Evolutionary conservation across 2,888 invertebrate species (phyloP).

Genomic region (Brenthis ino): DNA sequence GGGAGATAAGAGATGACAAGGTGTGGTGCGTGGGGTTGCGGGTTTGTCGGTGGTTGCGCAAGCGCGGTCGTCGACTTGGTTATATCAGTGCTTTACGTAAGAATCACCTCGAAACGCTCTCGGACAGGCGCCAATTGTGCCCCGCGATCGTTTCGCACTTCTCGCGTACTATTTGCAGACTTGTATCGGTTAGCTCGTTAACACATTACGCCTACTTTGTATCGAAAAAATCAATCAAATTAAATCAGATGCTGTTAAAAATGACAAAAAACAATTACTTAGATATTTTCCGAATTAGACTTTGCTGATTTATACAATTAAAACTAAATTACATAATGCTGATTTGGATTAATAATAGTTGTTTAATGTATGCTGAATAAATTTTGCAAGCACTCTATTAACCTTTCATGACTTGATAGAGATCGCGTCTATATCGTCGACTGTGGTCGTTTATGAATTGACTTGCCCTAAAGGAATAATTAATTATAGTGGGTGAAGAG

Average conservation of each 20-base stretch:
- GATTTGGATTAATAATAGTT: constrained; percentile 7
- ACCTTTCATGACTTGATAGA: constrained; percentile 73
- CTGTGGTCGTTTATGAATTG: constrained; percentile 66
- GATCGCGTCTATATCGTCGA: constrained; percentile 58
- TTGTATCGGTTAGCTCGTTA: constrained; percentile 58
- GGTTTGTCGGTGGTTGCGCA: constrained; percentile 76
- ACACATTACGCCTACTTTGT: constrained; percentile 52
- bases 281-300: too few species aligned
- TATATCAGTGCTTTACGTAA: constrained; percentile 81
- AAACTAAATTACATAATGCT: constrained; percentile 1
- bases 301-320: too few species aligned
- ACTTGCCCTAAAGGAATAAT: constrained; percentile 80
- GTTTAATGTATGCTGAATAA: constrained; percentile 54
- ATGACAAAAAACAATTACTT: neutral
- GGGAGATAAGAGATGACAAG: constrained; percentile 52
- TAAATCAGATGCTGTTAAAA: constrained; percentile 4
- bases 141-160: constrained; percentile 75
- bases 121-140: constrained; percentile 71
- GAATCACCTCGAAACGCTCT: constrained; percentile 77
- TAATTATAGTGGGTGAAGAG: constrained; percentile 70
- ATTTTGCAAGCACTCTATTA: constrained; percentile 61
- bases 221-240: constrained; percentile 3
- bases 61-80: constrained; percentile 80
- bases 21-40: constrained; percentile 69
- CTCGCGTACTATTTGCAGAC: constrained; percentile 72